Evolutionary conservation across 2,888 invertebrate species (phyloP).

Genomic region (Cataglyphis rosenhaueri): DNA sequence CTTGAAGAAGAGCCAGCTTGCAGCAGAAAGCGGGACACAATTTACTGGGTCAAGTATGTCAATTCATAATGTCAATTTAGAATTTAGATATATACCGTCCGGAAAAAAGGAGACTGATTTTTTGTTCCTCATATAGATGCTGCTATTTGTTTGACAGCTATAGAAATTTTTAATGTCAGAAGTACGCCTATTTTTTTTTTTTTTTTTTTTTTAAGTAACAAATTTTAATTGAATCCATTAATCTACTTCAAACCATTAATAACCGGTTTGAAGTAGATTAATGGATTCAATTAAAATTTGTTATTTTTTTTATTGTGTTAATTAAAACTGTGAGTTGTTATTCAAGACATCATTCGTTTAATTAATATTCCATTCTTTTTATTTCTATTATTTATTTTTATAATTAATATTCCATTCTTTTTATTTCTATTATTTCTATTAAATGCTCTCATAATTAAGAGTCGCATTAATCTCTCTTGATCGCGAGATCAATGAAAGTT

Average conservation of each 20-base stretch:
- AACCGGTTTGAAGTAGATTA: too few species aligned
- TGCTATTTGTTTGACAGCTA: too few species aligned
- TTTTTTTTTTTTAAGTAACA: too few species aligned
- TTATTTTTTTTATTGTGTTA: not conserved
- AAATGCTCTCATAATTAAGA: constrained; percentile 11
- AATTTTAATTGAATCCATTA: too few species aligned
- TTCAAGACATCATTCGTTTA: not conserved
- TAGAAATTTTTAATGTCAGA: too few species aligned
- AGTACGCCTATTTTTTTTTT: too few species aligned
- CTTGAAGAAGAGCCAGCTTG: constrained; percentile 1
- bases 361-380: constrained; percentile 12
- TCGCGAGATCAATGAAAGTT: not conserved
- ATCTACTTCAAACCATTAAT: too few species aligned
- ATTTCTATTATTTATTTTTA: not conserved
- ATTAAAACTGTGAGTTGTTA: not conserved
- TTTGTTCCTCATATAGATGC: too few species aligned
- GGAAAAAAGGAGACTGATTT: too few species aligned
- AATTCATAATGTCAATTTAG: too few species aligned
- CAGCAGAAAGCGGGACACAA: constrained; percentile 12
- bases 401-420: constrained; percentile 11
- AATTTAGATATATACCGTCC: too few species aligned
- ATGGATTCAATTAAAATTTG: not conserved
- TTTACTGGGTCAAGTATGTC: constrained; percentile 26
- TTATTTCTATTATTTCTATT: not conserved
- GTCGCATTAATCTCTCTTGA: not conserved